phyloP scores from a whole-genome alignment of 2,797 vertebrate species.

The Moxostoma hubbsi region DNA sequence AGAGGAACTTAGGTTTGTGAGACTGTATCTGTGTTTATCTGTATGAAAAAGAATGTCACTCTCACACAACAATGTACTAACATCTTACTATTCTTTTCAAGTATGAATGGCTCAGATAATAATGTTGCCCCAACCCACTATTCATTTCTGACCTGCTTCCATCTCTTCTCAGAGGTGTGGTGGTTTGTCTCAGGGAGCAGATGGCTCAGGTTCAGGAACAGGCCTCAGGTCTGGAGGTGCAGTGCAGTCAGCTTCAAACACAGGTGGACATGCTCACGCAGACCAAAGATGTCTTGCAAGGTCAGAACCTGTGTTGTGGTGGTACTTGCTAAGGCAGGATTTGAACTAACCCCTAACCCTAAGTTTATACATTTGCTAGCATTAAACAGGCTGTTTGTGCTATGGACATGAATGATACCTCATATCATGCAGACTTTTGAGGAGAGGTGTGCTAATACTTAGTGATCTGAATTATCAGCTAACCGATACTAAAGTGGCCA shows the following conservation, averaged over 20 bases:
- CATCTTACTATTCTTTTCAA: not conserved
- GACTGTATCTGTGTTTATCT: slow-evolving; percentile 19
- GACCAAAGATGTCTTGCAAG: slow-evolving; percentile 81
- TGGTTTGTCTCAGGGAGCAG: slow-evolving; percentile 73
- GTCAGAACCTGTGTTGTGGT: slow-evolving; percentile 66
- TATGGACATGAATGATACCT: too few species aligned
- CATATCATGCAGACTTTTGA: too few species aligned
- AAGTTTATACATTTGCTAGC: too few species aligned
- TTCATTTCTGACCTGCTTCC: not conserved
- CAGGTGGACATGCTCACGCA: slow-evolving; percentile 76
- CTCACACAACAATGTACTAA: not conserved
- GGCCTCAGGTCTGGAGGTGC: slow-evolving; percentile 75
- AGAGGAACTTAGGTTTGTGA: slow-evolving; percentile 76
- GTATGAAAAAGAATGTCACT: not conserved
- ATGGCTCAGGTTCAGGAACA: slow-evolving; percentile 76
- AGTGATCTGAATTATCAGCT: too few species aligned
- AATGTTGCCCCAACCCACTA: not conserved
- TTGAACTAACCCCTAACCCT: too few species aligned
- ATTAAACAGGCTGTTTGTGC: too few species aligned
- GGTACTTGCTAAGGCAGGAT: too few species aligned
- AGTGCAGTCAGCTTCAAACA: slow-evolving; percentile 76
- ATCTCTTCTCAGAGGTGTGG: slow-evolving; percentile 58
- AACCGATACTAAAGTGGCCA: too few species aligned
- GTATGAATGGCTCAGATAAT: not conserved
- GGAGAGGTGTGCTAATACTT: too few species aligned